These are phyloP conservation scores for Typhlichthys subterraneus DNA, from an alignment of 2,797 vertebrate species.

Conservation along the genomic window DNA sequence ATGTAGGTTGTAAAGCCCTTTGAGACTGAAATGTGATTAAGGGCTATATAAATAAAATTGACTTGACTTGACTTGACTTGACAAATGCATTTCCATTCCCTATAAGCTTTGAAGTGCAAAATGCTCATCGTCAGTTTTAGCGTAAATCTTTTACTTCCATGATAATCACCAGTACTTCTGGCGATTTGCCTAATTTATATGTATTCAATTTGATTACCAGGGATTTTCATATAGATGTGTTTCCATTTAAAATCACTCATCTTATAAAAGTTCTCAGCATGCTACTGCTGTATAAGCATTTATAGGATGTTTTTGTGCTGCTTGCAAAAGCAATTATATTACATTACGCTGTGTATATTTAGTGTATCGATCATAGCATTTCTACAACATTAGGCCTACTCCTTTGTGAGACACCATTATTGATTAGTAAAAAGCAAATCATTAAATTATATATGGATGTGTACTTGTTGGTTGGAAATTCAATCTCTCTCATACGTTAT, in stretches of 20 bases:
- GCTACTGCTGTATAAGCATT: conserved; percentile 1
- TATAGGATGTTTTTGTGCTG: background rate
- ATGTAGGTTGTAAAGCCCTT: too few species aligned
- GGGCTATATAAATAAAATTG: too few species aligned
- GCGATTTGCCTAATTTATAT: conserved; percentile 34
- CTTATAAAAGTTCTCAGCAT: background rate
- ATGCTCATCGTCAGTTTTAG: conserved; percentile 35
- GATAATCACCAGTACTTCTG: conserved; percentile 5
- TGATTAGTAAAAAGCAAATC: too few species aligned
- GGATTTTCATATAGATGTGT: conserved; percentile 13
- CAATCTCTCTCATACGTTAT: too few species aligned
- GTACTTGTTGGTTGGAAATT: too few species aligned
- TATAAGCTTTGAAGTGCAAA: conserved; percentile 37
- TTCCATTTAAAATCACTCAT: conserved; percentile 17
- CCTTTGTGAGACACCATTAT: too few species aligned
- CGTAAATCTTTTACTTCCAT: conserved; percentile 27
- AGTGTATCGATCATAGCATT: background rate
- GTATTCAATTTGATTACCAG: conserved; percentile 17
- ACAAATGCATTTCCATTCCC: conserved; percentile 46
- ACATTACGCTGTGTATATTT: background rate
- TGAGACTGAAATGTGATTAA: too few species aligned
- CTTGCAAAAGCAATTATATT: background rate
- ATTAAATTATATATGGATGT: too few species aligned
- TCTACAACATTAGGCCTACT: too few species aligned
- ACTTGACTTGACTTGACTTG: too few species aligned